These are phyloP conservation scores for Atherinomorus stipes DNA, from an alignment of 2,113 vertebrate species.

Conservation along the genomic window DNA sequence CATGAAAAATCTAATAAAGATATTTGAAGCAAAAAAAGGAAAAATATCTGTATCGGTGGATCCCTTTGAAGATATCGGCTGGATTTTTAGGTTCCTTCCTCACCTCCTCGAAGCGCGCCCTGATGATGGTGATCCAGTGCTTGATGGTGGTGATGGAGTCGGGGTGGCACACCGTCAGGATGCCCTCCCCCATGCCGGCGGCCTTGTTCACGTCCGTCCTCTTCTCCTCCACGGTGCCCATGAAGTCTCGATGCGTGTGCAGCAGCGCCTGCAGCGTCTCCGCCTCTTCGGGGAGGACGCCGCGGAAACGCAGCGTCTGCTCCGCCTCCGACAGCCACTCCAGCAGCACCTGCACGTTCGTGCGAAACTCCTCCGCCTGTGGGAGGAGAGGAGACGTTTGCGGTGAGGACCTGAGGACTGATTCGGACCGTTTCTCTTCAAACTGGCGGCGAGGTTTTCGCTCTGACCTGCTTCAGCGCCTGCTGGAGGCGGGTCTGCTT, in stretches of 20 bases:
- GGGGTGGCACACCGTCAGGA: slow-evolving; percentile 91
- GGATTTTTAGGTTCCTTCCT: too few species aligned
- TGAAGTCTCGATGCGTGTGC: slow-evolving; percentile 92
- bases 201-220: slow-evolving; percentile 90
- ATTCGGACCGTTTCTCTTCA: not conserved
- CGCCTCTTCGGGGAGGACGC: slow-evolving; percentile 93
- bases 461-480: slow-evolving; percentile 93
- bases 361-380: slow-evolving; percentile 96
- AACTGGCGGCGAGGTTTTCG: slow-evolving; percentile 48
- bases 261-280: slow-evolving; percentile 93
- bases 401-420: not conserved
- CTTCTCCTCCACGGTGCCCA: slow-evolving; percentile 98
- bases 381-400: accelerated
- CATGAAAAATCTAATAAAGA: too few species aligned
- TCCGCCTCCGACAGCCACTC: slow-evolving; percentile 99
- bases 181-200: slow-evolving; percentile 92
- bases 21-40: too few species aligned
- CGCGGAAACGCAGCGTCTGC: slow-evolving; percentile 95
- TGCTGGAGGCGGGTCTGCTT: slow-evolving; percentile 95
- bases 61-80: too few species aligned
- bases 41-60: too few species aligned
- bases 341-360: slow-evolving; percentile 91
- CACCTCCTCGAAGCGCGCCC: slow-evolving; percentile 97
- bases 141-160: slow-evolving; percentile 99
- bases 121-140: slow-evolving; percentile 99